Evolutionary conservation across 30 jellyfish, hydroid and myxozoan species (phyloP).

Genomic region (Sanderia malayensis): DNA sequence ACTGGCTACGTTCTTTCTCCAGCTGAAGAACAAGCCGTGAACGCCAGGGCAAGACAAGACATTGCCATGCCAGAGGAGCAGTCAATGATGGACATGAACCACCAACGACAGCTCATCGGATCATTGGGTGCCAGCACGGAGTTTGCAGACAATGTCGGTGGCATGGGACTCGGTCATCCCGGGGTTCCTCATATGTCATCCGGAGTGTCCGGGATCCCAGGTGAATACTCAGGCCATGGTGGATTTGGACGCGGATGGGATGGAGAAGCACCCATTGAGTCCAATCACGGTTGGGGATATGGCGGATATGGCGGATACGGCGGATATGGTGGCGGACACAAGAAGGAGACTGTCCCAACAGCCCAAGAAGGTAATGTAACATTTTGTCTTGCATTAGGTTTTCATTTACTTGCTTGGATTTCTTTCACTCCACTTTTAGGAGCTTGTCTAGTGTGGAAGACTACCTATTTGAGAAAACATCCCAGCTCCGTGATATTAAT

Average conservation of each 20-base stretch:
- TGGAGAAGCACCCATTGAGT: constrained; percentile 82
- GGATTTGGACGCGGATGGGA: constrained; percentile 96
- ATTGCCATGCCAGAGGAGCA: constrained; percentile 98
- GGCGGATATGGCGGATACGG: constrained; percentile 61
- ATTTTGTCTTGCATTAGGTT: too few species aligned
- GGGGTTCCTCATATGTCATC: constrained; percentile 97
- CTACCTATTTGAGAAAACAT: too few species aligned
- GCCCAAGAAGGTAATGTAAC: constrained; percentile 3
- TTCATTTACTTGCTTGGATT: too few species aligned
- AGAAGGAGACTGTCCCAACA: constrained; percentile 19
- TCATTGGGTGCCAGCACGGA: constrained; percentile 96
- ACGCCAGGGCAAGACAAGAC: constrained; percentile 77
- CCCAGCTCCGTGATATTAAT: too few species aligned
- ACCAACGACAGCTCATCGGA: constrained; percentile 93
- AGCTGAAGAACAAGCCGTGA: constrained; percentile 32
- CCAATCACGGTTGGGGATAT: constrained; percentile 82
- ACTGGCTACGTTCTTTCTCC: constrained; percentile 55
- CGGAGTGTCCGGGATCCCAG: constrained; percentile 95
- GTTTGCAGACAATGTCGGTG: constrained; percentile 96
- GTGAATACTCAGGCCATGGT: constrained; percentile 95
- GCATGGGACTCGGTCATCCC: constrained; percentile 98
- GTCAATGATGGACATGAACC: constrained; percentile 82
- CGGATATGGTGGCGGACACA: constrained; percentile 63
- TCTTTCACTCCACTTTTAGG: too few species aligned
- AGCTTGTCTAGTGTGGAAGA: too few species aligned